Evolutionary conservation across 2,113 vertebrate species (phyloP).

Genomic region (Perca schrenkii): DNA sequence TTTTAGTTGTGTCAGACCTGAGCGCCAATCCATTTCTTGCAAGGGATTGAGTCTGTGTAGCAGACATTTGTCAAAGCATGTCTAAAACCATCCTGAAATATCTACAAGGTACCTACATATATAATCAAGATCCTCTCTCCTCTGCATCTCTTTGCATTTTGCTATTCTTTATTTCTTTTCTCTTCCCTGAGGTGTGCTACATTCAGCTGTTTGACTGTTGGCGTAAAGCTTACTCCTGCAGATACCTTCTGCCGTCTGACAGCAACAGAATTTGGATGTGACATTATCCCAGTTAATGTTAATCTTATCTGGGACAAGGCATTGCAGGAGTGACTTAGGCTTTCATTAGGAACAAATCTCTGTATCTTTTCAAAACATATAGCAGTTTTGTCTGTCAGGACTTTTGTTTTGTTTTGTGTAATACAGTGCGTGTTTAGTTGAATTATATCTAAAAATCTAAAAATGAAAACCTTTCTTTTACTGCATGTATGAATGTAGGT

Average conservation of each 20-base stretch:
- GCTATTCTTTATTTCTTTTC: constrained; percentile 26
- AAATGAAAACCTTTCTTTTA: neutral
- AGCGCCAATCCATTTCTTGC: constrained; percentile 45
- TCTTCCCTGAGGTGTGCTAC: constrained; percentile 47
- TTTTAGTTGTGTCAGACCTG: constrained; percentile 50
- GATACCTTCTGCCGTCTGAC: constrained; percentile 56
- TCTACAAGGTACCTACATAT: constrained; percentile 32
- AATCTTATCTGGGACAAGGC: constrained; percentile 75
- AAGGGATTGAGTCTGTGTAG: constrained; percentile 27
- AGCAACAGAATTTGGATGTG: constrained; percentile 47
- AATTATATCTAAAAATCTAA: constrained; percentile 21
- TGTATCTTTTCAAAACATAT: constrained; percentile 45
- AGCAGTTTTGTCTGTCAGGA: constrained; percentile 19
- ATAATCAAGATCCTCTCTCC: constrained; percentile 49
- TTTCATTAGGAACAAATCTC: constrained; percentile 58
- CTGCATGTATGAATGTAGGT: neutral
- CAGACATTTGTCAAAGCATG: constrained; percentile 55
- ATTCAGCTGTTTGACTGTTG: constrained; percentile 48
- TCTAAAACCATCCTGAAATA: constrained; percentile 38
- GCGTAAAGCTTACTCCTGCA: constrained; percentile 55
- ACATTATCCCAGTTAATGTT: constrained; percentile 70
- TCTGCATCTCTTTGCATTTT: constrained; percentile 44
- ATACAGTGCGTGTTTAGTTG: neutral
- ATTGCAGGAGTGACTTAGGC: constrained; percentile 58
- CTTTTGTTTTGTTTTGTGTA: neutral